A percentile compares a stretch with the other conserved stretches of the same genome.
Evolutionary conservation across 2,797 vertebrate species (phyloP).

Genomic region (Fringilla coelebs): DNA sequence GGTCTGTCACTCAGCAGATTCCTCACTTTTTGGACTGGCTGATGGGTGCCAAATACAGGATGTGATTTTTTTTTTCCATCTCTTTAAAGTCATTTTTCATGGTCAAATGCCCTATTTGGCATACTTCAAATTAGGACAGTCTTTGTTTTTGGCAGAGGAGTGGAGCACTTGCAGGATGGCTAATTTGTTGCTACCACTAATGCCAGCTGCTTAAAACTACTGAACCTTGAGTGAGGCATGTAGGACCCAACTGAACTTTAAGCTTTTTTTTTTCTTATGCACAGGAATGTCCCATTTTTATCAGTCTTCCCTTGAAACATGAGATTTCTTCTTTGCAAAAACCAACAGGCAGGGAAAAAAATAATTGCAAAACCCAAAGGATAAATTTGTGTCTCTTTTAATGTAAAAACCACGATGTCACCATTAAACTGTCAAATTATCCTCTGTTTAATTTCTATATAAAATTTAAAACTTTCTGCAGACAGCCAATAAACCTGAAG

Average conservation of each 20-base stretch:
- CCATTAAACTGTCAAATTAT: conserved; percentile 41
- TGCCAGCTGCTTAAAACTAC: neutral
- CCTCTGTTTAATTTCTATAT: conserved; percentile 27
- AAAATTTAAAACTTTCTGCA: conserved; percentile 18
- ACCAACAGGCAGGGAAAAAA: neutral
- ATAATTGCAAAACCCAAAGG: neutral
- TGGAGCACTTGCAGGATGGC: neutral
- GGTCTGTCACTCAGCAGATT: neutral
- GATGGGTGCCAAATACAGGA: neutral
- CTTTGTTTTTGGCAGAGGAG: neutral
- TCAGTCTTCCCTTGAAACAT: conserved; percentile 6
- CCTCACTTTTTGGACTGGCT: neutral
- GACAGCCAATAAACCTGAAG: conserved; percentile 30
- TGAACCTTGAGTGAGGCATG: neutral
- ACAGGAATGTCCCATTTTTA: neutral
- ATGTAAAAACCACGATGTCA: neutral
- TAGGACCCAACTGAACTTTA: neutral
- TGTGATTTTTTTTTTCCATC: neutral
- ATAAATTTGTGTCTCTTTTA: conserved; percentile 30
- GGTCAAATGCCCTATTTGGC: conserved; percentile 15
- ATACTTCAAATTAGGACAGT: neutral
- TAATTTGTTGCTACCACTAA: neutral
- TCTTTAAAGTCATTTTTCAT: conserved; percentile 5
- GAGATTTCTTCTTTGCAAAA: neutral
- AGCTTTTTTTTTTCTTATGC: neutral